These are phyloP conservation scores for Nasonia vitripennis DNA, from an alignment of 1,140 invertebrate genomes.

Conservation along the genomic window DNA sequence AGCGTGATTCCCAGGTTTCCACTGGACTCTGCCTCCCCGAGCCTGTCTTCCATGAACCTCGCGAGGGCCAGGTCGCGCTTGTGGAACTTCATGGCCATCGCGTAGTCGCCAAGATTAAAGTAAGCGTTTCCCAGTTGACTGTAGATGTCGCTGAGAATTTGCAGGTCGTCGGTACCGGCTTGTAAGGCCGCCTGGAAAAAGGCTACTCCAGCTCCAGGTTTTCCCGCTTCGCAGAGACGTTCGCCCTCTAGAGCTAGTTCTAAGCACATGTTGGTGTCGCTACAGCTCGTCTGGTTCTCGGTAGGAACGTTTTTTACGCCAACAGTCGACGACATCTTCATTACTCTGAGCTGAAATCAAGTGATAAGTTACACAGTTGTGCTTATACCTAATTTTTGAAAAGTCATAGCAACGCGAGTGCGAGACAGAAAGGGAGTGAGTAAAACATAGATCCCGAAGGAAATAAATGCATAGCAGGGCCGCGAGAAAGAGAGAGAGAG, in stretches of 20 bases:
- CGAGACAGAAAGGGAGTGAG: too few species aligned
- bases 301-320: constrained; percentile 78
- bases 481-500: too few species aligned
- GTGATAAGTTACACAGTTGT: too few species aligned
- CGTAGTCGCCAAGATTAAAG: constrained; percentile 97
- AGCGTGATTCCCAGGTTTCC: constrained; percentile 98
- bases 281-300: constrained; percentile 76
- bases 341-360: too few species aligned
- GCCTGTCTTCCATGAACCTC: constrained; percentile 91
- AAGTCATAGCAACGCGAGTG: too few species aligned
- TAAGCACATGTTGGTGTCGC: constrained; percentile 85
- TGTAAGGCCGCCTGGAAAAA: constrained; percentile 97
- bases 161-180: constrained; percentile 92
- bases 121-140: constrained; percentile 99
- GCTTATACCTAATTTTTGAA: too few species aligned
- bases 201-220: constrained; percentile 95
- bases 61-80: constrained; percentile 96
- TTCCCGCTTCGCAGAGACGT: constrained; percentile 95
- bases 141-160: constrained; percentile 96
- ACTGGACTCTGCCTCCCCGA: constrained; percentile 98
- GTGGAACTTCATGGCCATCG: constrained; percentile 97
- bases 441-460: too few species aligned
- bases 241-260: constrained; percentile 97
- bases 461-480: too few species aligned
- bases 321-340: constrained; percentile 79